Base-by-base conservation (phyloP, 1,140 invertebrate species). In the Akabosia matsudoensis region DNA sequence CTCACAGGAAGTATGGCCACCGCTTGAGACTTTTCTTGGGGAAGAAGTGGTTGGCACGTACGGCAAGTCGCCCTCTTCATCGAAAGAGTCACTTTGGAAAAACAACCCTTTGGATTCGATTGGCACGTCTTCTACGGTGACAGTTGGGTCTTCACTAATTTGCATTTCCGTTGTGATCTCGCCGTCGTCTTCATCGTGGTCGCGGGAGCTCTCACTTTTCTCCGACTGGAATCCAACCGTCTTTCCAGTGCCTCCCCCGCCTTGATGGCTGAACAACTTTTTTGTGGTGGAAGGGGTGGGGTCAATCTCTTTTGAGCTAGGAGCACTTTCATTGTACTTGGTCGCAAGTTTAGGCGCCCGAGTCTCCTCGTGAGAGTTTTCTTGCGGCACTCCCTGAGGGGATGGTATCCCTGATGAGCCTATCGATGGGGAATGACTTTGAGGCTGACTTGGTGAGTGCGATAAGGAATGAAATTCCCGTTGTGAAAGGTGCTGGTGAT, bases 11-110 rank as follows among this genome's bases (percentile, higher is more conserved):
- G 87, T 74, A 95, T 91, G 0, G 92, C 91, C 73, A 94, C 85
- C 18, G 91, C 93, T 56, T 91, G 88, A 7, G 93, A 92, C 64
- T 93, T 89, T 85, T 95, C 93, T 82, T 90, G 86, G 18, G 93
- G 93, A 74, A 95, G 84, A n/a, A 37, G 93, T 95, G 1, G 93
- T 95, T 52, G 93, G 92, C 77, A 95, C 89, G 82, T 93, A 94
- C 0, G 93, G 93, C 81, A 95, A 85, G 85, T 95, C 93, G 74
- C 93, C 92, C 77, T 95, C 80, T 30, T 81, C 93, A 79, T 94
- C 92, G 13, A 92, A 93, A 80, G 93, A 92, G 80, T 93, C 92
- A 34, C 33, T 37, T 80, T 90, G 88, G 61, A 91, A 88, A 1
- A 92, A 90, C 31, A 95, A 87, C 0, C 91, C 90, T 74, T 93